Conservation (phyloP, 2,888 invertebrate genomes). For the Bruchidius siliquastri region DNA sequence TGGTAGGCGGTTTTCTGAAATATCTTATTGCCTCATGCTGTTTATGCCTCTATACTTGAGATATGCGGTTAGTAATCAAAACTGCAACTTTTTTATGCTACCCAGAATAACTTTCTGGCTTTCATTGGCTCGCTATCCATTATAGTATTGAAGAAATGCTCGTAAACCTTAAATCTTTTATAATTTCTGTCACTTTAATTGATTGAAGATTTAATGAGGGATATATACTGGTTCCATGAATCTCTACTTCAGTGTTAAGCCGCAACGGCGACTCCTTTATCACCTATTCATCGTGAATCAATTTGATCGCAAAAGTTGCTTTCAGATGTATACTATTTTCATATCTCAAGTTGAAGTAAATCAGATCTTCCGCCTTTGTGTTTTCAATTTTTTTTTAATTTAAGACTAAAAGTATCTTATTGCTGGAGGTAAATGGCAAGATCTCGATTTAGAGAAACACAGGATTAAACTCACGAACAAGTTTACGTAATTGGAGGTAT, state of each 20-base stretch:
- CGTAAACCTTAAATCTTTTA: background rate
- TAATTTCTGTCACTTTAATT: constrained; percentile 19
- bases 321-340: too few species aligned
- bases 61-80: background rate
- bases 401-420: too few species aligned
- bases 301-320: background rate
- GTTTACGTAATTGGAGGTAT: too few species aligned
- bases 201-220: constrained; percentile 26
- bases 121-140: background rate
- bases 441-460: too few species aligned
- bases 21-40: too few species aligned
- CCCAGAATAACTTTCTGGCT: background rate
- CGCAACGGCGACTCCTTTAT: background rate
- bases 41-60: too few species aligned
- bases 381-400: too few species aligned
- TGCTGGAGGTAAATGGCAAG: too few species aligned
- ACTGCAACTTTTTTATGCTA: background rate
- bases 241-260: background rate
- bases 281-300: background rate
- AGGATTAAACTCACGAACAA: too few species aligned
- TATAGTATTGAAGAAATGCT: background rate
- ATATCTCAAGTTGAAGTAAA: too few species aligned
- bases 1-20: too few species aligned
- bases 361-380: too few species aligned
- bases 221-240: background rate